A percentile compares a stretch with the other conserved stretches of the same genome.
Conservation (phyloP, 2,113 vertebrate genomes). For the Petaurus breviceps region DNA sequence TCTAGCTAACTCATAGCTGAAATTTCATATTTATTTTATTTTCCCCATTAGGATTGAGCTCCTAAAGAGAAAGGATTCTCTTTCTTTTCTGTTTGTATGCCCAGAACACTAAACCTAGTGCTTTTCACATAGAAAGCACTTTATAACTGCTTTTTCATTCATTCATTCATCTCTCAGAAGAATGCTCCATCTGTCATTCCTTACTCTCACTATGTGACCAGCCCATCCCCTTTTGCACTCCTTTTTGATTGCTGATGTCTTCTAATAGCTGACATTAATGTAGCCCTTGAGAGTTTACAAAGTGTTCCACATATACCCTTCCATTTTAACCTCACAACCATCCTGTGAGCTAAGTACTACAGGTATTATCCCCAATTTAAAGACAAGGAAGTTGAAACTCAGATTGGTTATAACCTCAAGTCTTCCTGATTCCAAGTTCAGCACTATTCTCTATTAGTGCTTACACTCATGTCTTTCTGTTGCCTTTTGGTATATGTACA, state of each 20-base stretch:
- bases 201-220: not conserved
- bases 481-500: too few relatives aligned
- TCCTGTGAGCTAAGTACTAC: not conserved
- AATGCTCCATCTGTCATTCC: not conserved
- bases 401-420: too few relatives aligned
- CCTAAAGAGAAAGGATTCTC: not conserved
- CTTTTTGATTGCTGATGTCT: not conserved
- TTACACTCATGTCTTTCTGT: too few relatives aligned
- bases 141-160: not conserved
- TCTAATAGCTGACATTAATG: not conserved
- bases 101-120: not conserved
- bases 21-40: not conserved
- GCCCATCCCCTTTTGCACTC: not conserved
- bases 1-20: not conserved
- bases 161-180: not conserved
- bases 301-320: not conserved
- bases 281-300: not conserved
- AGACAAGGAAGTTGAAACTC: too few relatives aligned
- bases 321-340: not conserved
- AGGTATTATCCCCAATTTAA: too few relatives aligned
- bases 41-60: slow-evolving; percentile 1
- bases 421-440: too few relatives aligned
- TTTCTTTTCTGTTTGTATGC: slow-evolving; percentile 35
- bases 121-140: not conserved
- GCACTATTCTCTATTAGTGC: too few relatives aligned